These are phyloP conservation scores for Xanthorhoe spadicearia DNA, from an alignment of 2,888 invertebrate genomes.

Conservation along the genomic window DNA sequence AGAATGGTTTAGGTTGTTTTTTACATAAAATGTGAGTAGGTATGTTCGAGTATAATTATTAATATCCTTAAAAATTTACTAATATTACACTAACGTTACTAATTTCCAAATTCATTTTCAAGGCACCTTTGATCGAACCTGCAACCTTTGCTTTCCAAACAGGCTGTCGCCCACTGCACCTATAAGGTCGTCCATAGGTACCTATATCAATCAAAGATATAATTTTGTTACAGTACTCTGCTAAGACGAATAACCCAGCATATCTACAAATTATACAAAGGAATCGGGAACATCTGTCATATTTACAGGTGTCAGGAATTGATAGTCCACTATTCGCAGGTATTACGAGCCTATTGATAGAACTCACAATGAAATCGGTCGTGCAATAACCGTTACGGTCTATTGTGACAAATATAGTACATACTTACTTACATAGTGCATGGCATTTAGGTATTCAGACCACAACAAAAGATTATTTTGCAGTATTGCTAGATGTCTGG, in stretches of 20 bases:
- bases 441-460: constrained; percentile 11
- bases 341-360: constrained; percentile 57
- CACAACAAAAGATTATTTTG: background rate
- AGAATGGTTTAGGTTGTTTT: background rate
- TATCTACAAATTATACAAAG: constrained; percentile 10
- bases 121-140: no score
- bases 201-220: no score
- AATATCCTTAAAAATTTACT: no score
- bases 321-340: constrained; percentile 47
- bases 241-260: constrained; percentile 3
- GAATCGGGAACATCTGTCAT: constrained; percentile 21
- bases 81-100: no score
- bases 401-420: constrained; percentile 59
- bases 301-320: constrained; percentile 42
- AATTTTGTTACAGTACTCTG: background rate
- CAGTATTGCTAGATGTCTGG: background rate
- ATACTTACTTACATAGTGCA: constrained; percentile 7
- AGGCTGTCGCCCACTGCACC: no score
- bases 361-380: constrained; percentile 61
- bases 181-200: no score
- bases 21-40: no score
- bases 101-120: background rate
- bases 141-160: no score
- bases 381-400: constrained; percentile 64
- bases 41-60: no score